These are phyloP conservation scores for Rhagoletis zephyria DNA, from an alignment of 1,140 invertebrate genomes.

Conservation along the genomic window DNA sequence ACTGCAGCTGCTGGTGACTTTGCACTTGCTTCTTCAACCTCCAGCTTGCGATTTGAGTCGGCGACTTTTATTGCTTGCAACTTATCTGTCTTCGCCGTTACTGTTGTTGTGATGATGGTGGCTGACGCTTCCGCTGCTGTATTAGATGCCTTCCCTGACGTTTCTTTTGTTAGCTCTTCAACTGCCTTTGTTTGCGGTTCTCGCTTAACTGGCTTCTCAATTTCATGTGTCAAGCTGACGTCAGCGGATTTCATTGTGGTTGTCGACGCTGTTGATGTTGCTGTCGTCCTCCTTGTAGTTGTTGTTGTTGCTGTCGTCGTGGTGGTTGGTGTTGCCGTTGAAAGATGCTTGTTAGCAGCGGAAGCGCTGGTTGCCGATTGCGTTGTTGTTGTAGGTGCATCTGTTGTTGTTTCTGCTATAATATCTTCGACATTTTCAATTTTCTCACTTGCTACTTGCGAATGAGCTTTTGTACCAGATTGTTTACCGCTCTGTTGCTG, in stretches of 20 bases:
- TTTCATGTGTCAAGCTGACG: neutral
- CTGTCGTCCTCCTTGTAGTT: neutral
- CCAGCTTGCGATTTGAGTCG: neutral
- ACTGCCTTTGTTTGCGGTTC: constrained; percentile 38
- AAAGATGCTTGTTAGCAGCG: neutral
- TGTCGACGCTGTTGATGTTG: neutral
- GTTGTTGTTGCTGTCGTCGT: constrained; percentile 51
- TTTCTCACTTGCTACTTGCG: constrained; percentile 7
- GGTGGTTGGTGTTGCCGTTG: constrained; percentile 4
- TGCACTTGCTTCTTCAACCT: neutral
- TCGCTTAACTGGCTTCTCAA: constrained; percentile 12
- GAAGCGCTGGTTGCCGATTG: constrained; percentile 9
- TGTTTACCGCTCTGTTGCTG: neutral
- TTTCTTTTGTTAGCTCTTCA: neutral
- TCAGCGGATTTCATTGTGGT: neutral
- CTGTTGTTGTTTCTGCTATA: constrained; percentile 18
- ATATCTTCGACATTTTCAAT: constrained; percentile 40
- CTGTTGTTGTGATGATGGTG: constrained; percentile 46
- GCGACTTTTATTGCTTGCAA: neutral
- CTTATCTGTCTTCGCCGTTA: constrained; percentile 40
- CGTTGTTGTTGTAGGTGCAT: constrained; percentile 28
- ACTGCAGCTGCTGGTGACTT: neutral
- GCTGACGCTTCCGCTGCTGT: neutral
- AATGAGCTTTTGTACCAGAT: neutral
- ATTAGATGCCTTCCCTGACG: neutral